Evolutionary conservation across 2,888 invertebrate species (phyloP).

Genomic region (Linnaemya vulpina): DNA sequence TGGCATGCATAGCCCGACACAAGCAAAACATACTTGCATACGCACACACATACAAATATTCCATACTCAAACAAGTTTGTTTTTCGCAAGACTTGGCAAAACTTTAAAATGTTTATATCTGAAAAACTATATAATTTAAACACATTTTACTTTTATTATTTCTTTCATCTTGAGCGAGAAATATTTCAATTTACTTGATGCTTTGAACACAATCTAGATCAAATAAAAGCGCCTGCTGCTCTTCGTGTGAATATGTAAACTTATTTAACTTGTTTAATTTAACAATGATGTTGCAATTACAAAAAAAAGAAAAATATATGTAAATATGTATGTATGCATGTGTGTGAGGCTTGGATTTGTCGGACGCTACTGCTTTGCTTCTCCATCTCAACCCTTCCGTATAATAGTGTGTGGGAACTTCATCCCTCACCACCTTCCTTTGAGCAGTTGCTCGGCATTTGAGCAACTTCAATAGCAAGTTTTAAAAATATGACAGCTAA

Average conservation of each 20-base stretch:
- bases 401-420: too few relatives aligned
- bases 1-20: background rate
- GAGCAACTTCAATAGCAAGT: too few relatives aligned
- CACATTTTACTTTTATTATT: slow-evolving; percentile 8
- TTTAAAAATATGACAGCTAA: too few relatives aligned
- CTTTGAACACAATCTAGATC: background rate
- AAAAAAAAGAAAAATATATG: background rate
- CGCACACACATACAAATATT: background rate
- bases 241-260: too few relatives aligned
- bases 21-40: background rate
- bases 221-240: too few relatives aligned
- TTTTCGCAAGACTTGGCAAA: slow-evolving; percentile 51
- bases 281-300: background rate
- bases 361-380: too few relatives aligned
- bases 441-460: too few relatives aligned
- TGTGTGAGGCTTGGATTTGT: too few relatives aligned
- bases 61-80: slow-evolving; percentile 31
- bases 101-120: slow-evolving; percentile 41
- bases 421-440: too few relatives aligned
- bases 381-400: background rate
- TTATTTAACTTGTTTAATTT: too few relatives aligned
- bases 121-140: slow-evolving; percentile 13
- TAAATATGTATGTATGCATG: too few relatives aligned
- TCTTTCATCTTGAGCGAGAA: background rate
- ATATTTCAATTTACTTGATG: background rate